These are phyloP conservation scores for Mnemiopsis leidyi DNA, from an alignment of 37 sponge, comb jelly and placozoan genomes.

Conservation along the genomic window DNA sequence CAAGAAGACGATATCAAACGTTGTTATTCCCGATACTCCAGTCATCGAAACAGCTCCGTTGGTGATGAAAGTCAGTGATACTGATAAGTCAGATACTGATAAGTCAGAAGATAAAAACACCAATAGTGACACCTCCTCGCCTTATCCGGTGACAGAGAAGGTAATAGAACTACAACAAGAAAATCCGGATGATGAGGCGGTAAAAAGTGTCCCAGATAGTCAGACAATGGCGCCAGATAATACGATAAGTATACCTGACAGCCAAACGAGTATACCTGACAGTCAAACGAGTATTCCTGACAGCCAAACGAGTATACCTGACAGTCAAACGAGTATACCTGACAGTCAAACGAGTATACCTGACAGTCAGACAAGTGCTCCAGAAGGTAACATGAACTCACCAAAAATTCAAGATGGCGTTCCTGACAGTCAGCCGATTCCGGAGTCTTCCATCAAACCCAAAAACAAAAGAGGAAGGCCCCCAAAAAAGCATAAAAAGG, in stretches of 20 bases:
- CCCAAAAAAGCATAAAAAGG: neutral
- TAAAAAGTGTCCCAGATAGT: neutral
- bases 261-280: neutral
- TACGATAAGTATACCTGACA: neutral
- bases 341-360: neutral
- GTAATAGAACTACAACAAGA: neutral
- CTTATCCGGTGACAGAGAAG: neutral
- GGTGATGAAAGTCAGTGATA: neutral
- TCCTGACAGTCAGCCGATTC: conserved; percentile 13
- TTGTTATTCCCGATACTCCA: neutral
- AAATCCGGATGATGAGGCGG: neutral
- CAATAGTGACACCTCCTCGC: neutral
- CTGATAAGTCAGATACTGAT: neutral
- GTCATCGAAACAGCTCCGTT: neutral
- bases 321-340: neutral
- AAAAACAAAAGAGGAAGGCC: neutral
- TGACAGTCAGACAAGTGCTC: neutral
- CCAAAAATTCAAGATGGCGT: neutral
- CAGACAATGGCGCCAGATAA: neutral
- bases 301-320: neutral
- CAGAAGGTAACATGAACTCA: neutral
- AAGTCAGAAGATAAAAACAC: neutral
- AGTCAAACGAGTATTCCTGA: neutral
- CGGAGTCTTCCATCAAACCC: neutral
- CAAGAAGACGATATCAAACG: neutral